Conservation (phyloP, 2,113 vertebrate genomes). For the Brachypteracias leptosomus region DNA sequence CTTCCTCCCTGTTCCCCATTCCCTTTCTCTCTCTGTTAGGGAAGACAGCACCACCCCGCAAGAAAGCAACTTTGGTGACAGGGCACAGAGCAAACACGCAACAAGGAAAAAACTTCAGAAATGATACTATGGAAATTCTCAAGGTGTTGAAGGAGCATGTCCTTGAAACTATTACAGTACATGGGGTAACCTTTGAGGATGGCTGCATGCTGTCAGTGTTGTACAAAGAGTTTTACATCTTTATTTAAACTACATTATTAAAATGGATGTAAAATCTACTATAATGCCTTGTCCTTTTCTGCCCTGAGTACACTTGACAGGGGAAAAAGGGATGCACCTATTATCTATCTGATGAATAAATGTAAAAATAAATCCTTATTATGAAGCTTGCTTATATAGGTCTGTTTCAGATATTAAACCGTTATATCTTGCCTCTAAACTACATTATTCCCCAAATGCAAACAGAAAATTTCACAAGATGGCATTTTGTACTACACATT, state of each 20-base stretch:
- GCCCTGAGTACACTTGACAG: slow-evolving; percentile 1
- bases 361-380: slow-evolving; percentile 66
- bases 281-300: slow-evolving; percentile 32
- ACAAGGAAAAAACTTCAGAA: background rate
- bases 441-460: slow-evolving; percentile 25
- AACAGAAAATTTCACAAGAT: slow-evolving; percentile 46
- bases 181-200: slow-evolving; percentile 42
- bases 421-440: slow-evolving; percentile 53
- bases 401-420: slow-evolving; percentile 50
- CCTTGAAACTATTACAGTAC: slow-evolving; percentile 27
- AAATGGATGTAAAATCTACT: slow-evolving; percentile 57
- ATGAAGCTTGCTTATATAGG: slow-evolving; percentile 33
- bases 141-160: background rate
- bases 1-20: background rate
- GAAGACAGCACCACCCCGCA: background rate
- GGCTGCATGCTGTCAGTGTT: background rate
- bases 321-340: slow-evolving; percentile 20
- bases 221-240: slow-evolving; percentile 36
- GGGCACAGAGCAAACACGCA: background rate
- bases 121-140: background rate
- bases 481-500: slow-evolving; percentile 30
- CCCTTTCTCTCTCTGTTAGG: background rate
- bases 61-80: background rate
- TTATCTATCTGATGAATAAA: slow-evolving; percentile 55
- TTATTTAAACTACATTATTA: slow-evolving; percentile 61